Evolutionary conservation across 2,888 invertebrate species (phyloP).

Genomic region (Cheilosia vernalis): DNA sequence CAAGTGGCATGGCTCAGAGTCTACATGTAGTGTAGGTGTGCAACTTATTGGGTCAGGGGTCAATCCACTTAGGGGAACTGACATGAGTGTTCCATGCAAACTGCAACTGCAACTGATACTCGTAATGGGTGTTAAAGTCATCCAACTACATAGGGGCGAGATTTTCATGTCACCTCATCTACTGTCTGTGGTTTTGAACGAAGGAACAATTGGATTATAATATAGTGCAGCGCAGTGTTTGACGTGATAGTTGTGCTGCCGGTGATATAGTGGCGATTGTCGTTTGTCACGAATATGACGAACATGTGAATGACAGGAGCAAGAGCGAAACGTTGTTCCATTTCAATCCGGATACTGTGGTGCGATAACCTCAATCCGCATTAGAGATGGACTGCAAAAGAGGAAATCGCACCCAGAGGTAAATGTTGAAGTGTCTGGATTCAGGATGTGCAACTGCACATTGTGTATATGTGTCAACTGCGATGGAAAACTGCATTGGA

Average conservation of each 20-base stretch:
- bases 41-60: slow-evolving; percentile 45
- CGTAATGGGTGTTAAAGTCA: not conserved
- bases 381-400: slow-evolving; percentile 3
- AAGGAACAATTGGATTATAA: slow-evolving; percentile 31
- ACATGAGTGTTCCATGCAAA: slow-evolving; percentile 1
- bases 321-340: slow-evolving; percentile 34
- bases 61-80: slow-evolving; percentile 42
- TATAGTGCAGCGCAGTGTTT: not conserved
- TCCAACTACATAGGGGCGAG: slow-evolving; percentile 20
- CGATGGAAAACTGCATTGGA: no score
- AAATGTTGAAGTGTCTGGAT: not conserved
- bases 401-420: slow-evolving; percentile 27
- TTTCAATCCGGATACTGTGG: slow-evolving; percentile 34
- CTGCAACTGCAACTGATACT: slow-evolving; percentile 29
- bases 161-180: slow-evolving; percentile 14
- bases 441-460: slow-evolving; percentile 19
- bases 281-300: slow-evolving; percentile 5
- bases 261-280: not conserved
- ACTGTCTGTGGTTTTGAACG: slow-evolving; percentile 9
- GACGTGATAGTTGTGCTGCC: slow-evolving; percentile 27
- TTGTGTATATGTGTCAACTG: no score
- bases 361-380: slow-evolving; percentile 12
- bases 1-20: not conserved
- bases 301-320: slow-evolving; percentile 28
- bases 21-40: not conserved